These are phyloP conservation scores for Heliconius charithonia DNA, from an alignment of 2,888 invertebrate genomes.

Conservation along the genomic window DNA sequence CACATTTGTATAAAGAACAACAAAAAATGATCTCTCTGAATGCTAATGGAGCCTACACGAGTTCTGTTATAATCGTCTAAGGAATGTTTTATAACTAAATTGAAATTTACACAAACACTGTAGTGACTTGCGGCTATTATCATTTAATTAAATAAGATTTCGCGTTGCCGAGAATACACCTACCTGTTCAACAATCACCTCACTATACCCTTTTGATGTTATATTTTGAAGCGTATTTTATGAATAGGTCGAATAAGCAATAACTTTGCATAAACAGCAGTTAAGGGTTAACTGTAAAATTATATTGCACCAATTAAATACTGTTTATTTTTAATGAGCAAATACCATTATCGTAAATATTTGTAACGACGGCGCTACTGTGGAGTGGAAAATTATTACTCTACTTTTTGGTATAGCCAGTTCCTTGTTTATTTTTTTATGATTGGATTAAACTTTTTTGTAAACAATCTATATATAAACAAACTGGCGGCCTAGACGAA, in stretches of 20 bases:
- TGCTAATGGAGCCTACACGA: conserved; percentile 62
- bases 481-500: too few relatives aligned
- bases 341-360: conserved; percentile 14
- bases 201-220: conserved; percentile 33
- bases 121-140: conserved; percentile 79
- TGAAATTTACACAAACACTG: conserved; percentile 79
- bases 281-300: conserved; percentile 32
- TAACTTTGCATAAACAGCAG: conserved; percentile 34
- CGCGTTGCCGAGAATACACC: conserved; percentile 70
- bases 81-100: conserved; percentile 73
- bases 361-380: conserved; percentile 3
- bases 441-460: not conserved
- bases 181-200: conserved; percentile 62
- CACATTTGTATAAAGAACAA: not conserved
- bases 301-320: conserved; percentile 30
- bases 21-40: conserved; percentile 48
- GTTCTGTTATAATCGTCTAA: conserved; percentile 66
- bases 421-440: not conserved
- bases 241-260: conserved; percentile 34
- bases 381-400: conserved; percentile 6
- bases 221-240: conserved; percentile 38
- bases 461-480: too few relatives aligned
- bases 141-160: conserved; percentile 82
- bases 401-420: not conserved
- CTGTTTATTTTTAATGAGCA: conserved; percentile 22